A percentile compares a stretch with the other conserved stretches of the same genome.
These are phyloP conservation scores for Diloba caeruleocephala DNA, from an alignment of 2,888 invertebrate genomes.

Conservation along the genomic window DNA sequence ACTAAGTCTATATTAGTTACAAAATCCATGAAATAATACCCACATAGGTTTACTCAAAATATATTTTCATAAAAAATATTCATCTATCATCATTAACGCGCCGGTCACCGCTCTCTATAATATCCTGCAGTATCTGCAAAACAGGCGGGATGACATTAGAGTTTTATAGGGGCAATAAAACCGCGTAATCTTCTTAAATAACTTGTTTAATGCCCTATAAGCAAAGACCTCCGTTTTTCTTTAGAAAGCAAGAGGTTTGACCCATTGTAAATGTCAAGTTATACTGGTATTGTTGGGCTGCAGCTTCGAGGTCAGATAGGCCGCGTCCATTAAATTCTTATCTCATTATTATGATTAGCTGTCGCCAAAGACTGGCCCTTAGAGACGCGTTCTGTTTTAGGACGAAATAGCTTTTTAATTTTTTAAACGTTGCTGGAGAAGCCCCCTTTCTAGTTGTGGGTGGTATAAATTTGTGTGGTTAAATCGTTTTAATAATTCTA, in stretches of 20 bases:
- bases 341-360: constrained; percentile 66
- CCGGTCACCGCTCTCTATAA: constrained; percentile 15
- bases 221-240: constrained; percentile 33
- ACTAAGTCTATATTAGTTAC: too few species aligned
- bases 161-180: constrained; percentile 48
- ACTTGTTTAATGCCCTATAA: constrained; percentile 44
- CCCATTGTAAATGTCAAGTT: constrained; percentile 44
- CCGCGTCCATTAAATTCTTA: constrained; percentile 64
- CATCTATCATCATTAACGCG: constrained; percentile 18
- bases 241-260: constrained; percentile 19
- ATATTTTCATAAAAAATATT: not conserved
- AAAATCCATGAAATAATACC: too few species aligned
- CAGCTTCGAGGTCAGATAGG: constrained; percentile 51
- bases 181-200: constrained; percentile 55
- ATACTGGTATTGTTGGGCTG: constrained; percentile 42
- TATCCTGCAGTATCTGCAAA: constrained; percentile 39
- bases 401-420: constrained; percentile 59
- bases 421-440: constrained; percentile 54
- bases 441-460: constrained; percentile 24
- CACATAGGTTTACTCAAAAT: too few species aligned
- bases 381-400: constrained; percentile 41
- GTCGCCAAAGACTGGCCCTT: constrained; percentile 51
- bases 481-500: too few species aligned
- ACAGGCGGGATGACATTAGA: constrained; percentile 45
- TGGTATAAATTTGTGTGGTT: too few species aligned